A percentile compares a stretch with the other conserved stretches of the same genome.
phyloP scores from a whole-genome alignment of 2,888 invertebrate species.

The Halictus quadricinctus region DNA sequence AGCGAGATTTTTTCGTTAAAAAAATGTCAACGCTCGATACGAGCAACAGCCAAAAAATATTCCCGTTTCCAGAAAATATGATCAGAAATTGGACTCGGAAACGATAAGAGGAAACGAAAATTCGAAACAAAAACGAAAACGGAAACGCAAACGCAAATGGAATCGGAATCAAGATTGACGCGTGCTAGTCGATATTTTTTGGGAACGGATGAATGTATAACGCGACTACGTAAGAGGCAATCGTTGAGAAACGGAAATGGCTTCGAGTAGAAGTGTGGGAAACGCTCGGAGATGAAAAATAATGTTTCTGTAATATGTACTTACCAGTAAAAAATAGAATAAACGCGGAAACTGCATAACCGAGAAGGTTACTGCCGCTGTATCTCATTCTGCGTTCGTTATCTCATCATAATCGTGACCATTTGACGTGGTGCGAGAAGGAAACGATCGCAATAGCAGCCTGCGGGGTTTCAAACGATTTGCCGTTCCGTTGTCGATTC shows the following conservation, averaged over 20 bases:
- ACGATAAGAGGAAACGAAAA: background rate
- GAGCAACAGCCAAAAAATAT: background rate
- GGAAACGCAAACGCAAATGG: background rate
- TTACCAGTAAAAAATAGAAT: slow-evolving; percentile 79
- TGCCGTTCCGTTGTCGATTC: slow-evolving; percentile 23
- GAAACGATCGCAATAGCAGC: slow-evolving; percentile 12
- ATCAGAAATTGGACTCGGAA: background rate
- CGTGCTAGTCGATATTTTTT: background rate
- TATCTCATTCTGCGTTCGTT: slow-evolving; percentile 82
- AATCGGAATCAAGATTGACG: background rate
- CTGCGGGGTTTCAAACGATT: slow-evolving; percentile 40
- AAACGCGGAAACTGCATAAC: slow-evolving; percentile 80
- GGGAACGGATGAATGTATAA: background rate
- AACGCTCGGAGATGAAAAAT: background rate
- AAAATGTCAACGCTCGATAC: background rate
- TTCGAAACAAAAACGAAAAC: background rate
- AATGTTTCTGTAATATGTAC: slow-evolving; percentile 44
- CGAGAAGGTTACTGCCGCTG: slow-evolving; percentile 79
- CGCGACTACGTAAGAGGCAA: background rate
- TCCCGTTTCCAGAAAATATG: background rate
- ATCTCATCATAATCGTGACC: slow-evolving; percentile 79
- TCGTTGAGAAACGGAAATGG: background rate
- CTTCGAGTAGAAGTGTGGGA: background rate
- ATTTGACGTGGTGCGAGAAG: slow-evolving; percentile 53
- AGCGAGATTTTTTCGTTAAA: slow-evolving; percentile 14